These are phyloP conservation scores for Acanthosepion pharaonis DNA, from an alignment of 2,888 invertebrate species.

Conservation along the genomic window DNA sequence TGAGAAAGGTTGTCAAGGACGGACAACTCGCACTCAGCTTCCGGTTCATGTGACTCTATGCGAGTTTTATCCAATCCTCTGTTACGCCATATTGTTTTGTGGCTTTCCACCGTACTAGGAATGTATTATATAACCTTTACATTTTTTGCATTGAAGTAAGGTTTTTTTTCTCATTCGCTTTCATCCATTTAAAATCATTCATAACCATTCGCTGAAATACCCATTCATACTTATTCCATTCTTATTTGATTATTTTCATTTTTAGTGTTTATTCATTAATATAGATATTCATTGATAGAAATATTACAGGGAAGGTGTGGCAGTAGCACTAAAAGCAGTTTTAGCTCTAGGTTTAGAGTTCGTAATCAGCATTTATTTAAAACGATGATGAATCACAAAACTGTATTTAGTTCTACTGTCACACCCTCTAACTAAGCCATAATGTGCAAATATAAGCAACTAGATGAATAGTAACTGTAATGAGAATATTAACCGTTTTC, in stretches of 20 bases:
- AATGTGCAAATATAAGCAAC: too few relatives aligned
- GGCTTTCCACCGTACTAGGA: background rate
- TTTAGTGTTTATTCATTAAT: background rate
- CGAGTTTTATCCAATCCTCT: background rate
- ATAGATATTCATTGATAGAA: background rate
- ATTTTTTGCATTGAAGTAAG: background rate
- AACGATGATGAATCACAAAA: too few relatives aligned
- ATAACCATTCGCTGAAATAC: background rate
- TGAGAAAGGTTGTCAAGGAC: background rate
- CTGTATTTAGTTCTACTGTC: too few relatives aligned
- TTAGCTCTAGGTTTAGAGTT: background rate
- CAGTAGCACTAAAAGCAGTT: background rate
- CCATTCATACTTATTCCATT: background rate
- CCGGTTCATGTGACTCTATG: background rate
- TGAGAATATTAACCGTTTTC: too few relatives aligned
- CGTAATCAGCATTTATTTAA: too few relatives aligned
- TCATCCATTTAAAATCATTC: background rate
- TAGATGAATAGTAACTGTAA: too few relatives aligned
- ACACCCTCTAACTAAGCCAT: too few relatives aligned
- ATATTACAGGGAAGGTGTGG: background rate
- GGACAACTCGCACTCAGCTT: background rate
- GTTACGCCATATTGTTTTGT: conserved; percentile 21
- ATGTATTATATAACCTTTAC: background rate
- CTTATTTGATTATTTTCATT: background rate
- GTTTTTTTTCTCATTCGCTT: background rate